Conservation (phyloP, 2,113 vertebrate species). For the Anguilla rostrata region DNA sequence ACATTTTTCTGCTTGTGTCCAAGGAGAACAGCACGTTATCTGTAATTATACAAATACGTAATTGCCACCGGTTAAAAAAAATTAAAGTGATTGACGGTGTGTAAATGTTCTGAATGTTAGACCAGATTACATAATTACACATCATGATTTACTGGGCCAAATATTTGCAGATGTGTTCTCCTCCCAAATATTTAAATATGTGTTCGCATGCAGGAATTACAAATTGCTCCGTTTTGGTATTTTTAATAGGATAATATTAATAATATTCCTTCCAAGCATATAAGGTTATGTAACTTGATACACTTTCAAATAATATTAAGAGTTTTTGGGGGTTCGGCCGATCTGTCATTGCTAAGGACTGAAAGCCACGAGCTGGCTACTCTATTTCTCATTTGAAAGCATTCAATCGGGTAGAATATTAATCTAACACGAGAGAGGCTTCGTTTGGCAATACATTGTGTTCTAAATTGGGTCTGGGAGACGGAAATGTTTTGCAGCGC, state of each 20-base stretch:
- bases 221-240: neutral
- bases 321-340: neutral
- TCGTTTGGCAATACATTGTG: neutral
- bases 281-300: neutral
- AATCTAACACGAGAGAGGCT: neutral
- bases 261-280: neutral
- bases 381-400: neutral
- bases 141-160: neutral
- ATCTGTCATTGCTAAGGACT: neutral
- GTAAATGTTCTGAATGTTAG: neutral
- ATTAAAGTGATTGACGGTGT: neutral
- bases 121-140: neutral
- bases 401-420: neutral
- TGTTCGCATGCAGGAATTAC: neutral
- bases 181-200: neutral
- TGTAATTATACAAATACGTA: neutral
- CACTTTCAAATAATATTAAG: neutral
- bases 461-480: neutral
- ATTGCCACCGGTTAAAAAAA: neutral
- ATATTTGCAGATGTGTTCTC: neutral
- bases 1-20: neutral
- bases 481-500: constrained; percentile 9
- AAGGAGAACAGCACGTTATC: neutral
- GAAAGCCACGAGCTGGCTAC: neutral
- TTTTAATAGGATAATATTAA: neutral